phyloP scores from a whole-genome alignment of 2,113 vertebrate genomes.

The Periophthalmus modestus region DNA sequence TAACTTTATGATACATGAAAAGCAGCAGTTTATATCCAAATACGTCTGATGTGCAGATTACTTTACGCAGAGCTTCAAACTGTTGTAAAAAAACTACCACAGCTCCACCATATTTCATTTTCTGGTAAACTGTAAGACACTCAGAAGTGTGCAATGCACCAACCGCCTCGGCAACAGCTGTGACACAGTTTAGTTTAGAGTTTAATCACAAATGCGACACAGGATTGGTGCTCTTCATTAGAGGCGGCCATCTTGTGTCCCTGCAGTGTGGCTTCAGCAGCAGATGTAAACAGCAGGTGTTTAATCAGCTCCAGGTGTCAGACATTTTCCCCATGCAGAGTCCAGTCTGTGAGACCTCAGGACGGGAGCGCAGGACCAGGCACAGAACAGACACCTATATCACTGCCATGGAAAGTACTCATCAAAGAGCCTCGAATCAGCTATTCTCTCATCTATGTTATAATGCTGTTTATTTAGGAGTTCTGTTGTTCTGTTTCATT shows the following conservation, averaged over 20 bases:
- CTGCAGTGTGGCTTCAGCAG: background rate
- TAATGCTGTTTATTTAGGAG: no score
- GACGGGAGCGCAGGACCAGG: background rate
- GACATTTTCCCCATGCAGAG: background rate
- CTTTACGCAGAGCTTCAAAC: no score
- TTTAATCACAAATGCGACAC: background rate
- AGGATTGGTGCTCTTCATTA: background rate
- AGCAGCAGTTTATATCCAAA: no score
- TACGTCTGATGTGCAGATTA: no score
- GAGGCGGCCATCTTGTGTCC: background rate
- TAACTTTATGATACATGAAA: no score
- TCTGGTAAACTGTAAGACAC: no score
- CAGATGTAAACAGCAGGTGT: conserved; percentile 4
- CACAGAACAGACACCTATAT: background rate
- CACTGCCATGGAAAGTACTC: background rate
- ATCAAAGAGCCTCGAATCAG: background rate
- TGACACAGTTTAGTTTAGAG: background rate
- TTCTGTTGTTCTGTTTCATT: no score
- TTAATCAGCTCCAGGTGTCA: background rate
- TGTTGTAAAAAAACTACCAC: no score
- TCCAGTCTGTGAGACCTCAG: background rate
- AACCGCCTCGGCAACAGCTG: background rate
- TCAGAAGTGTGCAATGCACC: no score
- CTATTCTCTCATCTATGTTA: no score
- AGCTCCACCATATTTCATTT: no score